These are phyloP conservation scores for Hemichromis elongatus DNA, from an alignment of 2,113 vertebrate species.

Conservation along the genomic window DNA sequence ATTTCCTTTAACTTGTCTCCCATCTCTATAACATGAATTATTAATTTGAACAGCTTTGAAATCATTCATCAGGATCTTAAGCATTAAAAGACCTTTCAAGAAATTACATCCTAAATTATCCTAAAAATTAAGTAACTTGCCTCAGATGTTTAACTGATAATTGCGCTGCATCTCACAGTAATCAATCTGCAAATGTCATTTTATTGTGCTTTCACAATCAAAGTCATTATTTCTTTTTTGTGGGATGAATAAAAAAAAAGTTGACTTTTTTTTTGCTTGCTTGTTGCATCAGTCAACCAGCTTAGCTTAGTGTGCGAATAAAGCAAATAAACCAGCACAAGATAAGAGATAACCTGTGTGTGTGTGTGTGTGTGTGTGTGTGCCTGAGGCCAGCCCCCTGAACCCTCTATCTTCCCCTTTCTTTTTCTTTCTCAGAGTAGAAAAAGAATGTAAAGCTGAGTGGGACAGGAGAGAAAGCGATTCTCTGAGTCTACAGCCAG, in stretches of 20 bases:
- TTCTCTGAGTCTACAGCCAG: neutral
- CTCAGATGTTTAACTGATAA: neutral
- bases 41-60: neutral
- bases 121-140: neutral
- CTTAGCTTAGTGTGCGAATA: neutral
- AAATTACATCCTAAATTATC: neutral
- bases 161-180: neutral
- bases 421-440: neutral
- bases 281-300: constrained; percentile 15
- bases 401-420: constrained; percentile 2
- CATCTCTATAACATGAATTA: neutral
- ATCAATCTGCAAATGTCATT: neutral
- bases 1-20: neutral
- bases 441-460: constrained; percentile 12
- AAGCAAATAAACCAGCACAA: constrained; percentile 23
- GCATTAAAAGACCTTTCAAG: neutral
- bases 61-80: neutral
- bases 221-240: neutral
- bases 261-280: neutral
- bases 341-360: neutral
- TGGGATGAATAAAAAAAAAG: neutral
- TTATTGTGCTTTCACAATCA: neutral
- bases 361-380: neutral
- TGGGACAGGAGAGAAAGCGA: constrained; percentile 5
- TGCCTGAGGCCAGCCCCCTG: constrained; percentile 33